Percentiles rank a stretch among this genome's conserved stretches.
Conservation (phyloP, 2,113 vertebrate genomes). For the Corythaixoides concolor region DNA sequence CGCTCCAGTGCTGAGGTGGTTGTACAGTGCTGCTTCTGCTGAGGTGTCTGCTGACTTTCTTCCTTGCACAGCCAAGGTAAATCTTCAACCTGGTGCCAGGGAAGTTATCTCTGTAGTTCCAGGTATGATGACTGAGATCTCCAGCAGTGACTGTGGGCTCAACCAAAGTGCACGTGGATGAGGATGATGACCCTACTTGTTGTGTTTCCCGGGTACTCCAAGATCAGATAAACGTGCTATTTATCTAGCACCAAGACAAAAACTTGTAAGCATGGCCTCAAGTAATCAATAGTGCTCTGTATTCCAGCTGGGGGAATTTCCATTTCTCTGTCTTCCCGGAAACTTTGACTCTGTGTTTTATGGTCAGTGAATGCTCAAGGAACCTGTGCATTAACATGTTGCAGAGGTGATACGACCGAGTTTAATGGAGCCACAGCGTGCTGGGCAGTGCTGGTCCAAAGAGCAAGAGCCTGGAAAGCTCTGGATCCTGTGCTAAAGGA, state of each 20-base stretch:
- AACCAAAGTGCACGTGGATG: neutral
- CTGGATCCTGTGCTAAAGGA: neutral
- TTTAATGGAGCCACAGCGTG: neutral
- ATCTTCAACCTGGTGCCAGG: neutral
- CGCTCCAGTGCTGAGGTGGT: neutral
- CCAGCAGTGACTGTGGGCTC: neutral
- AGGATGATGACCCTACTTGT: neutral
- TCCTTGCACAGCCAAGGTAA: neutral
- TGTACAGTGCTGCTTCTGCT: neutral
- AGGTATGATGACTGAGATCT: neutral
- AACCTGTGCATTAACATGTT: fast-evolving
- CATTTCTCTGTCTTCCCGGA: neutral
- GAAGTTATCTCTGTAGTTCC: neutral
- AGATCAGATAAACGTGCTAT: neutral
- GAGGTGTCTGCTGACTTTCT: neutral
- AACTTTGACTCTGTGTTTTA: neutral
- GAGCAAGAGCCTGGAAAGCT: neutral
- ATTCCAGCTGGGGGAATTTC: neutral
- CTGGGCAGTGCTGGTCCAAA: neutral
- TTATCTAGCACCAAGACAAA: neutral
- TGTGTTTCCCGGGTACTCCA: neutral
- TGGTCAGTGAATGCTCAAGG: neutral
- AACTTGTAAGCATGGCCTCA: neutral
- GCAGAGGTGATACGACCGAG: neutral
- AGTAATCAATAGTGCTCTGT: neutral